Evolutionary conservation across 2,888 invertebrate species (phyloP), one percentile per base, ranked within the genome.

Genomic region (Drosophila acutilabella): DNA sequence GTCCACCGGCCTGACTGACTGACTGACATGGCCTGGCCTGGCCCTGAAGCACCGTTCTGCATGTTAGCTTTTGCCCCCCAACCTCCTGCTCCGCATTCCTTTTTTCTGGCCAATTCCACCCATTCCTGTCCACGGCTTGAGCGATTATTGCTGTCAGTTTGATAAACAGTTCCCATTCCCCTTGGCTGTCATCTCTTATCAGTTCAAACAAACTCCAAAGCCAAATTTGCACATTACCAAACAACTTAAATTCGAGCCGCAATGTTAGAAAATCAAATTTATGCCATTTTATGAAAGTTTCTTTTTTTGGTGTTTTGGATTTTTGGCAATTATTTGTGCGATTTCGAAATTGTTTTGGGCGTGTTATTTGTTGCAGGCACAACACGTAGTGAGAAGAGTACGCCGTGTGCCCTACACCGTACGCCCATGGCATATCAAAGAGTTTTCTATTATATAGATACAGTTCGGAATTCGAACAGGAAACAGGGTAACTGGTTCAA

Each of bases 101-200:
- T 7, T 8, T 6, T 30, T 30, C 6, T 30, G 30, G 30, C 30
- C 30, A 36, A 11, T 13, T 11, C 30, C 14, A 2, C 40, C 40
- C 52, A 30, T 11, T 48, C 50, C 61, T 62, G 62, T 71, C 62
- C 52, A 64, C 71, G 50, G 58, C 38, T 67, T 83, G 85, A 83
- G 83, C 73, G 83, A 85, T 83, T 83, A 79, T 73, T 57, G 81
- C 80, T 85, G 83, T 83, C 84, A 80, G 86, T 54, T 73, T 65
- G 75, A 77, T 65, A 68, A 78, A 81, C 83, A 81, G 64, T 80
- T 80, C 11, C 56, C 64, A 18, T 51, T 40, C 71, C 18, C 50
- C 23, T 41, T 41, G 23, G 38, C 41, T 53, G 60, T 18, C 44
- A 11, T 14, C 59, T 65, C 58, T 83, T 81, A 84, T 86, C 84